Evolutionary conservation across 2,113 vertebrate genomes (phyloP).

Genomic region (Monopterus albus): DNA sequence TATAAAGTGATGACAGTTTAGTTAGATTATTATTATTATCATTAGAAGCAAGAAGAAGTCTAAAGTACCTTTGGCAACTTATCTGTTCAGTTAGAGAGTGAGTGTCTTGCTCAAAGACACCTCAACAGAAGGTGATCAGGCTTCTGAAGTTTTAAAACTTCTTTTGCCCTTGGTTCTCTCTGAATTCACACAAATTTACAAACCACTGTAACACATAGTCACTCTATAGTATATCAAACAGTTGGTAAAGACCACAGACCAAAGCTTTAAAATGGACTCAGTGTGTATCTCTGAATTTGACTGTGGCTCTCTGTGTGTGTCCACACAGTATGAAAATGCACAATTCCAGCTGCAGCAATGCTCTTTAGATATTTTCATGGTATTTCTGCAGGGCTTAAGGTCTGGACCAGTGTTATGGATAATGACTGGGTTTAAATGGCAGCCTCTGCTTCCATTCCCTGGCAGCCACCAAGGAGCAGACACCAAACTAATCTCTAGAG

Average conservation of each 20-base stretch:
- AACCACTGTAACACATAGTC: too few species aligned
- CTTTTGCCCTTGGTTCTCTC: too few species aligned
- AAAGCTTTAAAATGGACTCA: too few species aligned
- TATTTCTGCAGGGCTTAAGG: slow-evolving; percentile 67
- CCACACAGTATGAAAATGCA: too few species aligned
- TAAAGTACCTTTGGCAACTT: not conserved
- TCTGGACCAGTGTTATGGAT: slow-evolving; percentile 48
- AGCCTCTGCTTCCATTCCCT: slow-evolving; percentile 51
- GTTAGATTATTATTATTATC: not conserved
- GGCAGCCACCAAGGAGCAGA: slow-evolving; percentile 16
- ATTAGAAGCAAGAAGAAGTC: not conserved
- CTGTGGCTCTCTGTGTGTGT: too few species aligned
- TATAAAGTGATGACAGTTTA: not conserved
- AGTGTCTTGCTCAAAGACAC: not conserved
- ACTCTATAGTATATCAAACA: too few species aligned
- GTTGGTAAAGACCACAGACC: too few species aligned
- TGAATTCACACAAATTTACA: too few species aligned
- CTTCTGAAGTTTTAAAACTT: not conserved
- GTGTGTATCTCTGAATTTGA: too few species aligned
- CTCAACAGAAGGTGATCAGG: not conserved
- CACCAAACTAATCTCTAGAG: slow-evolving; percentile 48
- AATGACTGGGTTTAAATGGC: slow-evolving; percentile 77
- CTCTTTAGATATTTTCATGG: slow-evolving; percentile 66
- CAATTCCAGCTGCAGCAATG: not conserved
- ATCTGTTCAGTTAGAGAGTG: not conserved